Evolutionary conservation across 1,140 invertebrate species (phyloP).

Genomic region (Aphaenogaster ashmeadi): DNA sequence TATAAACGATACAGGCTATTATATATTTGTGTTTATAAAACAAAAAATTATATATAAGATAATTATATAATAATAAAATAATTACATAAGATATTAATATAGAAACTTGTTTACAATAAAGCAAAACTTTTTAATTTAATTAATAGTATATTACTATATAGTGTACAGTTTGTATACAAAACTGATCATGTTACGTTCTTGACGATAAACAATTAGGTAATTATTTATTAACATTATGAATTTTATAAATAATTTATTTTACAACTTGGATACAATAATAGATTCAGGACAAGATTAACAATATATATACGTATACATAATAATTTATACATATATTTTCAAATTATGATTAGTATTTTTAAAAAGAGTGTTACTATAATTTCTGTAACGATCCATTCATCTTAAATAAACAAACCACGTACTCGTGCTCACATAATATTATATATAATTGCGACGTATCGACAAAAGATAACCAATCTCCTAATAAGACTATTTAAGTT

Average conservation of each 20-base stretch:
- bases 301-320: neutral
- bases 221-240: constrained; percentile 30
- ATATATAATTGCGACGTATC: constrained; percentile 34
- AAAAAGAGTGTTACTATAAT: constrained; percentile 35
- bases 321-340: constrained; percentile 55
- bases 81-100: neutral
- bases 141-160: constrained; percentile 6
- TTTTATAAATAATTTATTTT: constrained; percentile 81
- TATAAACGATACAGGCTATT: neutral
- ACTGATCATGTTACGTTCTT: neutral
- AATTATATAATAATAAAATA: neutral
- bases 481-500: neutral
- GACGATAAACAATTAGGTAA: neutral
- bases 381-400: constrained; percentile 41
- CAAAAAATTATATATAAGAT: neutral
- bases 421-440: constrained; percentile 13
- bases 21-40: neutral
- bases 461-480: neutral
- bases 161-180: neutral
- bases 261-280: constrained; percentile 76
- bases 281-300: constrained; percentile 67
- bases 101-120: constrained; percentile 8
- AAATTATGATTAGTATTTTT: constrained; percentile 58
- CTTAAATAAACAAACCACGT: constrained; percentile 58
- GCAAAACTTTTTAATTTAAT: neutral